Evolutionary conservation across 2,797 vertebrate genomes (phyloP), one percentile per base, ranked within the genome.

Genomic region (Oreochromis mossambicus): DNA sequence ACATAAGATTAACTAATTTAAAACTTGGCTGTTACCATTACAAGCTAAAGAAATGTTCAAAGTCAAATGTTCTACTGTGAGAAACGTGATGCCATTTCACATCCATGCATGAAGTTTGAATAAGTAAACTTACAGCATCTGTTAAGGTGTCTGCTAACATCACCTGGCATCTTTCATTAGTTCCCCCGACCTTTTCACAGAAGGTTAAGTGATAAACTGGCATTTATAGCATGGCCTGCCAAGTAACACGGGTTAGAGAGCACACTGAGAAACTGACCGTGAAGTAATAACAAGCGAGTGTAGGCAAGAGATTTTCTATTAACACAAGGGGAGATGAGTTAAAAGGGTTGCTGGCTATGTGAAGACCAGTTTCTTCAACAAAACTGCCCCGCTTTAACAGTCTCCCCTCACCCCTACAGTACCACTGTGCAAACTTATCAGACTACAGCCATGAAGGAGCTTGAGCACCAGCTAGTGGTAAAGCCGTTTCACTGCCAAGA

Each of bases 131-230:
- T 55, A 78, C 83, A 80, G 54, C 61, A 83, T 86, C 78, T 85
- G 90, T 91, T 91, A 86, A 91, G 76, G 55, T 90, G 92, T 89
- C 84, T 73, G 73, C 91, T 93, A 94, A 94, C 88, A 85, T 87
- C 90, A 91, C 83, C 88, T 90, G 91, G 87, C 90, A 92, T 90
- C 87, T 92, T 94, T 94, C 94, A 95, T 94, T 91, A 93, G 91
- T 79, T 89, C 88, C 89, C 90, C 92, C 70, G 51, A 92, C 88
- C 92, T 92, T 95, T 96, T 94, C 95, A 94, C 94, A 93, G 90
- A 83, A 93, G 93, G 95, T 95, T 96, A 96, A 95, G 95, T 95
- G 95, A 95, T 95, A 95, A 96, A 94, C 86, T 95, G 95, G 96
- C 94, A 95, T 96, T 95, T 95, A 94, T 90, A 89, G 93, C 91